Percentiles rank a stretch among this genome's conserved stretches.
These are phyloP conservation scores for Lampris megalopsis DNA, from an alignment of 2,113 vertebrate genomes.

Conservation along the genomic window DNA sequence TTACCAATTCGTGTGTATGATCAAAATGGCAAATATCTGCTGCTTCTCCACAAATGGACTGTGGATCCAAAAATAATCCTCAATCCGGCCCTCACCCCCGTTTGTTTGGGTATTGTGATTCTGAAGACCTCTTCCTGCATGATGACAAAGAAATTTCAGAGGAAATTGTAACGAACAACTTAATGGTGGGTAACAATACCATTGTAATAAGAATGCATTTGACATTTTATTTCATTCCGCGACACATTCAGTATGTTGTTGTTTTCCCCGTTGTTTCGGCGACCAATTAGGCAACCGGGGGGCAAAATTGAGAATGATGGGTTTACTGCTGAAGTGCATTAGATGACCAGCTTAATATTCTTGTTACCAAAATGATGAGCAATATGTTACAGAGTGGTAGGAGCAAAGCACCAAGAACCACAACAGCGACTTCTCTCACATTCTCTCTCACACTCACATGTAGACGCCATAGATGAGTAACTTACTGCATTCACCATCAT, in stretches of 20 bases:
- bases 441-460: slow-evolving; percentile 13
- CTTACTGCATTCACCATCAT: slow-evolving; percentile 52
- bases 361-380: slow-evolving; percentile 40
- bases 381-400: slow-evolving; percentile 47
- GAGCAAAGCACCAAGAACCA: slow-evolving; percentile 58
- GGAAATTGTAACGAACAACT: slow-evolving; percentile 19
- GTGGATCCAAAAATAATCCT: slow-evolving; percentile 21
- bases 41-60: background rate
- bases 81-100: slow-evolving; percentile 6
- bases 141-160: slow-evolving; percentile 18
- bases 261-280: slow-evolving; percentile 17
- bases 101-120: slow-evolving; percentile 31
- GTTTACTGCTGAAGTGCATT: slow-evolving; percentile 29
- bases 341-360: slow-evolving; percentile 25
- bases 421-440: slow-evolving; percentile 41
- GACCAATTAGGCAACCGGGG: background rate
- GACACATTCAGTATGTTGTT: slow-evolving; percentile 18
- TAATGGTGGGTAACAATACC: background rate
- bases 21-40: slow-evolving; percentile 8
- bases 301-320: slow-evolving; percentile 8
- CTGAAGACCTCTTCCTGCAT: slow-evolving; percentile 20
- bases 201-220: slow-evolving; percentile 16
- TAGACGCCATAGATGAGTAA: background rate
- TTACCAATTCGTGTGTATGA: background rate
- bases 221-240: slow-evolving; percentile 19